Percentiles rank a stretch among this genome's conserved stretches.
These are phyloP conservation scores for Catharus ustulatus DNA, from an alignment of 2,797 vertebrate genomes.

Conservation along the genomic window DNA sequence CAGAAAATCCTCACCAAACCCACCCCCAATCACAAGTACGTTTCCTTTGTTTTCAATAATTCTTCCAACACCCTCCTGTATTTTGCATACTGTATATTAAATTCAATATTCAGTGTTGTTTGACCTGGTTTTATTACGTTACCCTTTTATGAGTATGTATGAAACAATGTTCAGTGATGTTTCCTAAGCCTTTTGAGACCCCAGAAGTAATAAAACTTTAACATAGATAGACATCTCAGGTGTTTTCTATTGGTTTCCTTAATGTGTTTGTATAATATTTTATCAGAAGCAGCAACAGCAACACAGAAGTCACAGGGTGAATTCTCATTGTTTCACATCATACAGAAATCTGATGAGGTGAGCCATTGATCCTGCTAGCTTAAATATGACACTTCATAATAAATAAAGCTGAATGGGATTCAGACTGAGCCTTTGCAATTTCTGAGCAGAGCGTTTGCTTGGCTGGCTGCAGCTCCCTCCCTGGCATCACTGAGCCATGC, in stretches of 20 bases:
- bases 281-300: slow-evolving; percentile 6
- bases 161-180: slow-evolving; percentile 28
- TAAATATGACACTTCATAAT: background rate
- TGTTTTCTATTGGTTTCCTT: slow-evolving; percentile 38
- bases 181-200: slow-evolving; percentile 56
- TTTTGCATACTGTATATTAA: slow-evolving; percentile 4
- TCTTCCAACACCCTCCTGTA: background rate
- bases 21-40: background rate
- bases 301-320: background rate
- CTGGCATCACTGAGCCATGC: background rate
- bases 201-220: slow-evolving; percentile 65
- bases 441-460: background rate
- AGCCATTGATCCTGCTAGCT: background rate
- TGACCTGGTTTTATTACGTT: slow-evolving; percentile 48
- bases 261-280: slow-evolving; percentile 8
- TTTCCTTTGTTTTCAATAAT: background rate
- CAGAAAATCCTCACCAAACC: background rate
- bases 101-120: slow-evolving; percentile 44
- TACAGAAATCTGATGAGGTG: background rate
- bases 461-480: background rate
- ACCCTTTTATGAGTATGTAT: background rate
- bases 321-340: background rate
- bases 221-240: background rate
- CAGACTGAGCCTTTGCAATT: background rate
- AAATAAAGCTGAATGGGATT: background rate